phyloP scores from a whole-genome alignment of 2,888 invertebrate species.

The Germaria angustata region DNA sequence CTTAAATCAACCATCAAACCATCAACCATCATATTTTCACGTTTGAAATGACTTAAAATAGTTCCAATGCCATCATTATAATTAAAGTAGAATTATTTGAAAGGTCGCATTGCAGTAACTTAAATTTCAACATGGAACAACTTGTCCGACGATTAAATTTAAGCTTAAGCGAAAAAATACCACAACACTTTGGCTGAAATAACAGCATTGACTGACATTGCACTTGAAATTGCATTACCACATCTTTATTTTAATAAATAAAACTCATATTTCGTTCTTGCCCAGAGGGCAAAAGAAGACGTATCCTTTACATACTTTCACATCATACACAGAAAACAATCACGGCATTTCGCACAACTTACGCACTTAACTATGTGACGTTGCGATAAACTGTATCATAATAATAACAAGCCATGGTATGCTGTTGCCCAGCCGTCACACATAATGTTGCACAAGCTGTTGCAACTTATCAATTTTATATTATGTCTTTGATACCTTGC shows the following conservation, averaged over 20 bases:
- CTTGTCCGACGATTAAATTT: conserved; percentile 12
- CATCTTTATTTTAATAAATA: conserved; percentile 36
- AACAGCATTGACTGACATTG: conserved; percentile 39
- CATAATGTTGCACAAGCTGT: conserved; percentile 51
- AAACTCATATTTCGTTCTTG: conserved; percentile 35
- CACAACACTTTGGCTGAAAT: neutral
- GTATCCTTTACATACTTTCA: conserved; percentile 33
- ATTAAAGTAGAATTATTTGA: neutral
- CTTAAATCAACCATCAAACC: too few species aligned
- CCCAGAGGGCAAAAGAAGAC: neutral
- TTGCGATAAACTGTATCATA: conserved; percentile 17
- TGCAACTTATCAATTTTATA: conserved; percentile 50
- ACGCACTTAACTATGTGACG: conserved; percentile 56
- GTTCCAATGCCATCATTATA: neutral
- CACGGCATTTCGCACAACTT: conserved; percentile 22
- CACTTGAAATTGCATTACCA: conserved; percentile 55
- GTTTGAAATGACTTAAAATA: too few species aligned
- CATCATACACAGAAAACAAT: neutral
- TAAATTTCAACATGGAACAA: conserved; percentile 30
- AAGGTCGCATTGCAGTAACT: conserved; percentile 12
- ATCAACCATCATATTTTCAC: too few species aligned
- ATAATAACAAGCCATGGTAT: conserved; percentile 45
- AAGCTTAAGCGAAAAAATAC: conserved; percentile 8
- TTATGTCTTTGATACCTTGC: conserved; percentile 49
- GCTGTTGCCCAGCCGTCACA: conserved; percentile 12